Evolutionary conservation across 2,888 invertebrate species (phyloP).

Genomic region (Coelinius sp.): DNA sequence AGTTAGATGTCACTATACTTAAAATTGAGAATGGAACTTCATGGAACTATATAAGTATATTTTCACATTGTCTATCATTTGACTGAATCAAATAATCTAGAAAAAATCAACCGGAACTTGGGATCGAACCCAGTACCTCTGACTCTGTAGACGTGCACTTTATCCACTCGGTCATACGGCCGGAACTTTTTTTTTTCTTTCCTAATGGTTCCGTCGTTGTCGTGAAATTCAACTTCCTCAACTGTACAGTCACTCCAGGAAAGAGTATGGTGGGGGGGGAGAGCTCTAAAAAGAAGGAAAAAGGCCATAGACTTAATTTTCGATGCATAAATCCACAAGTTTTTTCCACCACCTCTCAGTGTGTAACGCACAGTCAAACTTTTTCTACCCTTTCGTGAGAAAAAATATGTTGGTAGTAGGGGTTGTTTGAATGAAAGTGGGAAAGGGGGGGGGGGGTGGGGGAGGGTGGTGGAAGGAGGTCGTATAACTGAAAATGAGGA

Average conservation of each 20-base stretch:
- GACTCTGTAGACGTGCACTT: too few relatives aligned
- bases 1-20: too few relatives aligned
- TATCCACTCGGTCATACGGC: too few relatives aligned
- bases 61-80: too few relatives aligned
- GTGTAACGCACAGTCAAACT: background rate
- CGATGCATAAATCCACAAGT: constrained; percentile 54
- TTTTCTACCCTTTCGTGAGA: background rate
- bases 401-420: background rate
- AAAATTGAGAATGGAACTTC: too few relatives aligned
- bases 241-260: constrained; percentile 3
- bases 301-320: constrained; percentile 55
- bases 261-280: constrained; percentile 19
- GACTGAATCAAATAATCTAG: too few relatives aligned
- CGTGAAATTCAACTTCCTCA: constrained; percentile 13
- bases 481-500: constrained; percentile 47
- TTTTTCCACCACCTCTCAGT: constrained; percentile 52
- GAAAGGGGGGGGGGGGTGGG: background rate
- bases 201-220: background rate
- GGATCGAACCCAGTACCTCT: too few relatives aligned
- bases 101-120: too few relatives aligned
- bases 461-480: background rate
- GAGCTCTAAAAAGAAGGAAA: constrained; percentile 40
- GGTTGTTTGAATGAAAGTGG: too few relatives aligned
- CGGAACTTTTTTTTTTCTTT: too few relatives aligned
- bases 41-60: too few relatives aligned